Conservation (phyloP, 1,140 invertebrate genomes). For the Papilio aristodemus region DNA sequence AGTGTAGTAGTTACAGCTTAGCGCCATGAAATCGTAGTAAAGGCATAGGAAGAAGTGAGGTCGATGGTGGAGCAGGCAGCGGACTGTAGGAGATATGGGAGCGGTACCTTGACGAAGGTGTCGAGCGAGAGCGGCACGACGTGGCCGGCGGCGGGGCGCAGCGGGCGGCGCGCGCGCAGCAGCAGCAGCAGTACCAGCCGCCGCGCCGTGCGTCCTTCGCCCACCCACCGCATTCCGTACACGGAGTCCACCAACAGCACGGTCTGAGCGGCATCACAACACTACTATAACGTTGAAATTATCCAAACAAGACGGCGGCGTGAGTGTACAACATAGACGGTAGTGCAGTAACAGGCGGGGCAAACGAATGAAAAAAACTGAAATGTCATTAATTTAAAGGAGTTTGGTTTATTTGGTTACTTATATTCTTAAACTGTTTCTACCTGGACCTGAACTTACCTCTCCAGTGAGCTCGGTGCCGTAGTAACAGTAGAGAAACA, state of each 20-base stretch:
- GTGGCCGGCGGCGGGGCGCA: slow-evolving; percentile 62
- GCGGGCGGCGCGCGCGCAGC: slow-evolving; percentile 59
- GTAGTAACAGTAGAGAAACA: slow-evolving; percentile 72
- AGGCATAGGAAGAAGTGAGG: too few species aligned
- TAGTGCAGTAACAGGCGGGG: too few species aligned
- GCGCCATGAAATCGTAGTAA: too few species aligned
- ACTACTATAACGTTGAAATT: too few species aligned
- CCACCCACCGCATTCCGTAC: slow-evolving; percentile 56
- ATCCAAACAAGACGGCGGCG: too few species aligned
- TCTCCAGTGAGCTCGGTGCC: slow-evolving; percentile 67
- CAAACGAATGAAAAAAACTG: too few species aligned
- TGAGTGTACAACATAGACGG: too few species aligned
- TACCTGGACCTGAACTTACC: slow-evolving; percentile 39
- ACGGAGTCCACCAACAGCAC: slow-evolving; percentile 48
- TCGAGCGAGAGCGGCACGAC: slow-evolving; percentile 70
- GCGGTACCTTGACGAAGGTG: slow-evolving; percentile 65
- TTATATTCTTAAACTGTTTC: not conserved
- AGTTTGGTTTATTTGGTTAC: too few species aligned
- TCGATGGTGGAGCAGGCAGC: too few species aligned
- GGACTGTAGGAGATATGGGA: too few species aligned
- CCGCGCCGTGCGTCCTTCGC: slow-evolving; percentile 33
- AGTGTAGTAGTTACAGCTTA: too few species aligned
- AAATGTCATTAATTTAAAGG: too few species aligned
- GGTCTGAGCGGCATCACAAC: slow-evolving; percentile 44
- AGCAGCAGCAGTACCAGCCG: slow-evolving; percentile 60